Percentiles rank a stretch among this genome's conserved stretches.
Evolutionary conservation across 2,113 vertebrate species (phyloP).

Genomic region (Alosa alosa): DNA sequence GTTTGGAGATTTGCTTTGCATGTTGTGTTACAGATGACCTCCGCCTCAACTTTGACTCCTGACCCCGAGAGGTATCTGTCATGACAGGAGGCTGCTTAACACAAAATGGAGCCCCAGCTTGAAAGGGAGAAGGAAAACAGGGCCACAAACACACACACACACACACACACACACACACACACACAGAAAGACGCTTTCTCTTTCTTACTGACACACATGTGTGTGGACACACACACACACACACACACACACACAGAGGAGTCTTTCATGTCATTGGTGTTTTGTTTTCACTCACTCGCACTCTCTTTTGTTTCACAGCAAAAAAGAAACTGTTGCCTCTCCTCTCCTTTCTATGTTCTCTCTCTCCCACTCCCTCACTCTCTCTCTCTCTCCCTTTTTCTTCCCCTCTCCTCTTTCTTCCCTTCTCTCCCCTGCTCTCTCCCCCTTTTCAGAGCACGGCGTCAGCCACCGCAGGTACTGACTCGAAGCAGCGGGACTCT

Average conservation of each 20-base stretch:
- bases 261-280: slow-evolving; percentile 71
- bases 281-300: slow-evolving; percentile 39
- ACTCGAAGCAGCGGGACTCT: slow-evolving; percentile 87
- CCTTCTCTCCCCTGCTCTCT: slow-evolving; percentile 44
- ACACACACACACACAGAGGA: slow-evolving; percentile 61
- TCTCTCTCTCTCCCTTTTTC: slow-evolving; percentile 40
- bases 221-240: background rate
- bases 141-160: slow-evolving; percentile 49
- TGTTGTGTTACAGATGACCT: slow-evolving; percentile 98
- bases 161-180: slow-evolving; percentile 40
- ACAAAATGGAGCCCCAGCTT: slow-evolving; percentile 94
- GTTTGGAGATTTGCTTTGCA: slow-evolving; percentile 83
- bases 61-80: slow-evolving; percentile 92
- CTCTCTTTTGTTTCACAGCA: slow-evolving; percentile 72
- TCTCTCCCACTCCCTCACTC: slow-evolving; percentile 37
- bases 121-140: slow-evolving; percentile 69
- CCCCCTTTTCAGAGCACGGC: slow-evolving; percentile 70
- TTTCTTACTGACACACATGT: background rate
- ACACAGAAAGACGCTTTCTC: background rate
- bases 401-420: slow-evolving; percentile 60
- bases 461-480: slow-evolving; percentile 89
- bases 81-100: slow-evolving; percentile 97
- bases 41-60: slow-evolving; percentile 96
- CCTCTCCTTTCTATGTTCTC: slow-evolving; percentile 47
- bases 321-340: slow-evolving; percentile 78